Evolutionary conservation across 2,888 invertebrate species (phyloP).

Genomic region (Agrochola lychnidis): DNA sequence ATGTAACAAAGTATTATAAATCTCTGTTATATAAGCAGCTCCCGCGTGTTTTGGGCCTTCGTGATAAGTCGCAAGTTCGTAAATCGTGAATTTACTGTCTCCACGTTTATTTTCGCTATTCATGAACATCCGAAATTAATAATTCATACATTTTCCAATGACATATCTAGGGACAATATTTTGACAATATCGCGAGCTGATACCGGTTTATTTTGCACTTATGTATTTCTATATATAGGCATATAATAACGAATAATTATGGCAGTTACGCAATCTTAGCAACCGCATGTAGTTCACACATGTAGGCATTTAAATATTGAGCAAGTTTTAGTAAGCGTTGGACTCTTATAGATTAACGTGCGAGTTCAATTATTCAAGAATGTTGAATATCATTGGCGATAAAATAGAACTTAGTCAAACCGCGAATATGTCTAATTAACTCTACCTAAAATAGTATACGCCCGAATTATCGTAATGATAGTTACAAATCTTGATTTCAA

Average conservation of each 20-base stretch:
- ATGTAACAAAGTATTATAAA: not conserved
- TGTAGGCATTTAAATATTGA: slow-evolving; percentile 37
- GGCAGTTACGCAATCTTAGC: slow-evolving; percentile 12
- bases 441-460: not conserved
- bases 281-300: slow-evolving; percentile 3
- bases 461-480: not conserved
- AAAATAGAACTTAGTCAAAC: not conserved
- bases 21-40: slow-evolving; percentile 4
- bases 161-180: slow-evolving; percentile 16
- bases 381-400: not conserved
- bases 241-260: not conserved
- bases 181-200: slow-evolving; percentile 50
- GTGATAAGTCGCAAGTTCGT: slow-evolving; percentile 37
- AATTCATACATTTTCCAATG: slow-evolving; percentile 38
- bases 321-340: slow-evolving; percentile 12
- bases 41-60: slow-evolving; percentile 27
- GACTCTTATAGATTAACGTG: not conserved
- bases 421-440: not conserved
- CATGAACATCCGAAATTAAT: slow-evolving; percentile 33
- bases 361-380: slow-evolving; percentile 38
- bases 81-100: slow-evolving; percentile 45
- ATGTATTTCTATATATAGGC: not conserved
- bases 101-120: slow-evolving; percentile 29
- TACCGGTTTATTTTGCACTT: slow-evolving; percentile 32
- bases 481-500: not conserved